Percentiles rank a stretch among this genome's conserved stretches.
Evolutionary conservation across 2,113 vertebrate species (phyloP).

Genomic region (Rafetus swinhoei): DNA sequence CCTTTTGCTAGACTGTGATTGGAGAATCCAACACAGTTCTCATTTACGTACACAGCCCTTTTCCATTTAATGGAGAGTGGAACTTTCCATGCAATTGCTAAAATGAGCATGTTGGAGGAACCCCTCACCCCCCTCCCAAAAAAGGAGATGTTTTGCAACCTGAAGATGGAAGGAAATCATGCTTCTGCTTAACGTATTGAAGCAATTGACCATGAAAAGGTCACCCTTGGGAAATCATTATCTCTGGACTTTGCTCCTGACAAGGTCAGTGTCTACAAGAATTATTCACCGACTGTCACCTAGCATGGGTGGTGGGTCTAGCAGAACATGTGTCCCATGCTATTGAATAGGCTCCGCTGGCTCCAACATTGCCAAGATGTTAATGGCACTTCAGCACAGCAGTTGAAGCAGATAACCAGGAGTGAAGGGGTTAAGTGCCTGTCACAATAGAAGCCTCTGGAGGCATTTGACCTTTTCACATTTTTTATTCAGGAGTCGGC

Average conservation of each 20-base stretch:
- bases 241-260: slow-evolving; percentile 59
- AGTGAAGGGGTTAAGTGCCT: slow-evolving; percentile 76
- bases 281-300: slow-evolving; percentile 44
- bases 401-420: slow-evolving; percentile 74
- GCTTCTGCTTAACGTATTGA: slow-evolving; percentile 51
- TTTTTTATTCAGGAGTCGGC: slow-evolving; percentile 71
- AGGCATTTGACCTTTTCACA: slow-evolving; percentile 75
- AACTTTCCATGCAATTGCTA: neutral
- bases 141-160: slow-evolving; percentile 1
- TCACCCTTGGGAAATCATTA: slow-evolving; percentile 66
- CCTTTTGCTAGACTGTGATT: neutral
- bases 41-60: neutral
- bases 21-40: neutral
- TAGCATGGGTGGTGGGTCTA: slow-evolving; percentile 21
- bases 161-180: slow-evolving; percentile 38
- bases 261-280: slow-evolving; percentile 56
- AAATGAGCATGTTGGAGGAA: neutral
- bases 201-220: slow-evolving; percentile 67
- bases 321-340: fast-evolving
- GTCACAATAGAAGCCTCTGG: slow-evolving; percentile 76
- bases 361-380: neutral
- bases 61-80: neutral
- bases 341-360: neutral
- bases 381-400: slow-evolving; percentile 21
- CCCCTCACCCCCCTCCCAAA: too few relatives aligned